These are phyloP conservation scores for Aphelenchoides bicaudatus DNA, from an alignment of 2,888 invertebrate genomes.

Conservation along the genomic window DNA sequence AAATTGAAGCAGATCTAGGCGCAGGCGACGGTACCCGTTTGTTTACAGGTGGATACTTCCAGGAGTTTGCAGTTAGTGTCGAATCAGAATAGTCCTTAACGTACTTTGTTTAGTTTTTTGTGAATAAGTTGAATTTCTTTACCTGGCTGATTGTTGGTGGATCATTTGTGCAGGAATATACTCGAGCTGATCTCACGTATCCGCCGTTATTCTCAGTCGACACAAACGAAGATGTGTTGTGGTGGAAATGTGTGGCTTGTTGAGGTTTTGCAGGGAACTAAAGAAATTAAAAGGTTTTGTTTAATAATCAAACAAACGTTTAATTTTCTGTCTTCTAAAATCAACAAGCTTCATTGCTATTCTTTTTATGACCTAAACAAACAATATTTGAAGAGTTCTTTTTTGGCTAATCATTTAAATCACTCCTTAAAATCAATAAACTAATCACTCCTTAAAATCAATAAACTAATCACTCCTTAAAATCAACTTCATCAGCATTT, in stretches of 20 bases:
- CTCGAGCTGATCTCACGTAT: neutral
- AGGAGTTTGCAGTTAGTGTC: constrained; percentile 2
- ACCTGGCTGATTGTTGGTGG: no score
- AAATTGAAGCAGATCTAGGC: constrained; percentile 20
- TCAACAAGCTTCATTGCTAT: no score
- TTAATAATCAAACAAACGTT: no score
- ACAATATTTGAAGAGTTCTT: no score
- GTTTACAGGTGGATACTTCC: constrained; percentile 5
- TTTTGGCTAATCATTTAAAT: no score
- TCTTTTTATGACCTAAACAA: no score
- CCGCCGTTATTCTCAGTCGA: constrained; percentile 1
- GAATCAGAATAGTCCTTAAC: constrained; percentile 13
- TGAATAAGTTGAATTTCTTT: neutral
- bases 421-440: no score
- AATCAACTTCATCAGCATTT: no score
- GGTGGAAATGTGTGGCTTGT: constrained; percentile 16
- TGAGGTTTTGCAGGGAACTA: constrained; percentile 15
- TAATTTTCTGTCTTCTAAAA: no score
- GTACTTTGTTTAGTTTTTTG: neutral
- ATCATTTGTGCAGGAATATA: constrained; percentile 8
- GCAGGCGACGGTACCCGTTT: constrained; percentile 25
- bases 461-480: no score
- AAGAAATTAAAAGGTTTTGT: no score
- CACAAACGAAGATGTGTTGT: neutral
- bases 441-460: no score